Evolutionary conservation across 2,888 invertebrate genomes (phyloP).

Genomic region (Drosophila mercatorum): DNA sequence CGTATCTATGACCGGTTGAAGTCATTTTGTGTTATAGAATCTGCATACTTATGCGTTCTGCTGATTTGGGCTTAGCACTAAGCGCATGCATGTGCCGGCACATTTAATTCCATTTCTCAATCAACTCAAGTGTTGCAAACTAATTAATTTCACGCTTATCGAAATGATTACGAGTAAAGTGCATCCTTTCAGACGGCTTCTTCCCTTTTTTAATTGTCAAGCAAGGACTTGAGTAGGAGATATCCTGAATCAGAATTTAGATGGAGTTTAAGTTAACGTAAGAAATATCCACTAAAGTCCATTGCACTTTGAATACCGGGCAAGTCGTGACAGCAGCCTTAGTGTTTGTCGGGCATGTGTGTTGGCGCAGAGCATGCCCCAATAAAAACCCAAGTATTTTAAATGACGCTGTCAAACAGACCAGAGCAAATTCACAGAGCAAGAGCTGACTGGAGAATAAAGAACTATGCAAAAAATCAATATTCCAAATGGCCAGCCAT

Average conservation of each 20-base stretch:
- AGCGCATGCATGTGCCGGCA: conserved; percentile 12
- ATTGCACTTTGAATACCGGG: not conserved
- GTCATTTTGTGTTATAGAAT: conserved; percentile 19
- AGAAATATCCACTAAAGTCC: not conserved
- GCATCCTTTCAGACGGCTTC: not conserved
- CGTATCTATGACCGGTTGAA: conserved; percentile 33
- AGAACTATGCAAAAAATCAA: conserved; percentile 53
- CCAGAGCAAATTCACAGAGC: conserved; percentile 14
- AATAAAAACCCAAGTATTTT: conserved; percentile 11
- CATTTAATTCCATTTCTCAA: conserved; percentile 48
- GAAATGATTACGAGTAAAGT: not conserved
- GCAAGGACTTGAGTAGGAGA: not conserved
- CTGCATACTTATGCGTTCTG: conserved; percentile 23
- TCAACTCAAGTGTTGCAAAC: conserved; percentile 57
- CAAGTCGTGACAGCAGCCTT: conserved; percentile 21
- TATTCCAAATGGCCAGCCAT: conserved; percentile 52
- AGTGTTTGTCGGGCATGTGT: conserved; percentile 30
- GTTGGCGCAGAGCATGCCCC: not conserved
- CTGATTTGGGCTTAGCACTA: conserved; percentile 39
- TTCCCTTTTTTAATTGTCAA: not conserved
- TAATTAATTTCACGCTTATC: conserved; percentile 55
- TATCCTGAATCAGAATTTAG: no score
- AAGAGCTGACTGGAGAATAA: conserved; percentile 4
- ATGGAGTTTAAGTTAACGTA: no score
- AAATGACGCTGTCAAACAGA: conserved; percentile 12